Evolutionary conservation across 2,888 invertebrate species (phyloP).

Genomic region (Diaphora mendica): DNA sequence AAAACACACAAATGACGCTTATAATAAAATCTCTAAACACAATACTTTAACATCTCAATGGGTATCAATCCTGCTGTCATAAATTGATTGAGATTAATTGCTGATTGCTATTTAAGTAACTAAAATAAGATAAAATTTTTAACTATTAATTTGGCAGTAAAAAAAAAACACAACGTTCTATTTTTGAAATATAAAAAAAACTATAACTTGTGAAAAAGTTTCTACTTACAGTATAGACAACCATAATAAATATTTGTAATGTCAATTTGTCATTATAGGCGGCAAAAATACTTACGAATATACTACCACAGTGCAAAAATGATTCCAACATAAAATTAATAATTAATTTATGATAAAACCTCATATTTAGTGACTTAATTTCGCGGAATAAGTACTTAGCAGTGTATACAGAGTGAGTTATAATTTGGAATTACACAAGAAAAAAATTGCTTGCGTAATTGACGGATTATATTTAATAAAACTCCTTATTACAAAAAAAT

Average conservation of each 20-base stretch:
- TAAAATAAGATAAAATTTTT: too few relatives aligned
- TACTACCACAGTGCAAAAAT: not conserved
- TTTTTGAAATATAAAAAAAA: not conserved
- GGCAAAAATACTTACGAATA: not conserved
- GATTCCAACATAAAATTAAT: not conserved
- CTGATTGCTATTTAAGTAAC: not conserved
- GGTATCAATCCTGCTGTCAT: not conserved
- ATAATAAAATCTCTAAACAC: conserved; percentile 16
- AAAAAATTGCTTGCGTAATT: not conserved
- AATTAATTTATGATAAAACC: not conserved
- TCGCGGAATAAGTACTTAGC: not conserved
- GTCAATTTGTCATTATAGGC: not conserved
- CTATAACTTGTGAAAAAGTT: too few relatives aligned
- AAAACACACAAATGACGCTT: conserved; percentile 12
- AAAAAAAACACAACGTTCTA: not conserved
- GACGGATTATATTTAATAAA: not conserved
- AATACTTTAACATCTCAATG: conserved; percentile 6
- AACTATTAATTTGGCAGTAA: not conserved
- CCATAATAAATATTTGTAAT: not conserved
- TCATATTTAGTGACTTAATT: not conserved
- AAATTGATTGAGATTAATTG: not conserved
- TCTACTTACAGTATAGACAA: too few relatives aligned
- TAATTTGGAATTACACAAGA: not conserved
- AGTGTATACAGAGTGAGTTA: not conserved
- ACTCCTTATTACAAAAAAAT: not conserved